phyloP scores from a whole-genome alignment of 2,888 invertebrate species.

The Drosophila pseudotakahashii region DNA sequence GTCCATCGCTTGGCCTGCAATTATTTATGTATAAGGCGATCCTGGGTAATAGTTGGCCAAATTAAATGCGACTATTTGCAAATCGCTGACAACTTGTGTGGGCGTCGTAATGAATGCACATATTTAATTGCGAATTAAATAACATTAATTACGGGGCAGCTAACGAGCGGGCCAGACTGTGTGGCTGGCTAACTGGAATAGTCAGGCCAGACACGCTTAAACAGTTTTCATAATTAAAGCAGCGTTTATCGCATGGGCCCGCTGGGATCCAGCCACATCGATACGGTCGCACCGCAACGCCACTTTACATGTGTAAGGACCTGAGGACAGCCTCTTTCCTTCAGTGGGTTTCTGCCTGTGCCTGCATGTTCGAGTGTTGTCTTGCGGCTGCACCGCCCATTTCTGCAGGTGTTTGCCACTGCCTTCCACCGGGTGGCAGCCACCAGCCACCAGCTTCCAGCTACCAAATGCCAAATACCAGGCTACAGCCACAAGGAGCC shows the following conservation, averaged over 20 bases:
- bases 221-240: conserved; percentile 51
- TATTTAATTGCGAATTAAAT: conserved; percentile 64
- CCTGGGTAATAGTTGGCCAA: conserved; percentile 41
- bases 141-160: conserved; percentile 48
- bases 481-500: conserved; percentile 4
- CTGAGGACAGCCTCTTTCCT: conserved; percentile 1
- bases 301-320: conserved; percentile 19
- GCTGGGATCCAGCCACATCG: conserved; percentile 27
- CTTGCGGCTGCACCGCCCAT: conserved; percentile 38
- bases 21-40: conserved; percentile 26
- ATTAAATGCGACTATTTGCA: conserved; percentile 55
- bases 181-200: neutral
- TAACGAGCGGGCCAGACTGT: conserved; percentile 16
- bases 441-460: neutral
- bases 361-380: conserved; percentile 52
- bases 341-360: conserved; percentile 4
- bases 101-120: conserved; percentile 55
- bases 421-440: conserved; percentile 4
- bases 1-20: conserved; percentile 27
- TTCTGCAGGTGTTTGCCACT: conserved; percentile 51
- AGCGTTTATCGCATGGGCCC: conserved; percentile 40
- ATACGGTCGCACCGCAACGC: conserved; percentile 12
- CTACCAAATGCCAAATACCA: neutral
- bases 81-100: conserved; percentile 37
- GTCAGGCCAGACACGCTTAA: conserved; percentile 15